A percentile compares a stretch with the other conserved stretches of the same genome.
phyloP scores from a whole-genome alignment of 2,888 invertebrate genomes.

The Hedya salicella region DNA sequence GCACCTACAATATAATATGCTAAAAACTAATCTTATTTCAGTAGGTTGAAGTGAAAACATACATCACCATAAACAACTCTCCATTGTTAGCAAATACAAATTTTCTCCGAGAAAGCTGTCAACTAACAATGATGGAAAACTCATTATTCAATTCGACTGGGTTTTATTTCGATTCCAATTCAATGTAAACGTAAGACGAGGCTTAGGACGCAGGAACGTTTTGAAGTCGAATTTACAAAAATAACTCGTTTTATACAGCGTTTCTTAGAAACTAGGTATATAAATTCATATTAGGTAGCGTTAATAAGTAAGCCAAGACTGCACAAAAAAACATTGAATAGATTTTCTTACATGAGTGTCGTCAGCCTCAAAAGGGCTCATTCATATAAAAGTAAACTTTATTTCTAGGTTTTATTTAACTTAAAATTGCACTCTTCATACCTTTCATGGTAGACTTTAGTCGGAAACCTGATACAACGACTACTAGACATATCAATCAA shows the following conservation, averaged over 20 bases:
- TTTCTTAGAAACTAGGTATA: conserved; percentile 3
- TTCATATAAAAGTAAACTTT: too few relatives aligned
- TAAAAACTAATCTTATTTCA: conserved; percentile 1
- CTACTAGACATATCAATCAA: too few relatives aligned
- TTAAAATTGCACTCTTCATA: background rate
- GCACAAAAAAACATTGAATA: conserved; percentile 26
- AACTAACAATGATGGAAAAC: conserved; percentile 57
- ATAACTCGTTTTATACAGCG: conserved; percentile 15
- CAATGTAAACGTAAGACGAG: conserved; percentile 29
- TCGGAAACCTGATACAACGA: too few relatives aligned
- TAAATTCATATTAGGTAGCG: conserved; percentile 16
- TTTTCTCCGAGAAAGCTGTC: conserved; percentile 55
- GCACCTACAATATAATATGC: conserved; percentile 1
- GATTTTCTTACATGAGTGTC: too few relatives aligned
- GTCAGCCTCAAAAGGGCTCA: too few relatives aligned
- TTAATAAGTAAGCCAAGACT: conserved; percentile 25
- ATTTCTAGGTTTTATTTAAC: too few relatives aligned
- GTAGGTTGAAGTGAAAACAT: conserved; percentile 36
- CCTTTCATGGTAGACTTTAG: too few relatives aligned
- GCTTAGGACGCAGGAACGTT: conserved; percentile 53
- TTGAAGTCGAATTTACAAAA: background rate
- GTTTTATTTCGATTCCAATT: conserved; percentile 44
- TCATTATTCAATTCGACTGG: conserved; percentile 54
- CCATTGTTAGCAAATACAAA: conserved; percentile 43
- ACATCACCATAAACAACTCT: conserved; percentile 27